Percentiles rank a stretch among this genome's conserved stretches.
Evolutionary conservation across 2,113 vertebrate species (phyloP).

Genomic region (Petromus typicus): DNA sequence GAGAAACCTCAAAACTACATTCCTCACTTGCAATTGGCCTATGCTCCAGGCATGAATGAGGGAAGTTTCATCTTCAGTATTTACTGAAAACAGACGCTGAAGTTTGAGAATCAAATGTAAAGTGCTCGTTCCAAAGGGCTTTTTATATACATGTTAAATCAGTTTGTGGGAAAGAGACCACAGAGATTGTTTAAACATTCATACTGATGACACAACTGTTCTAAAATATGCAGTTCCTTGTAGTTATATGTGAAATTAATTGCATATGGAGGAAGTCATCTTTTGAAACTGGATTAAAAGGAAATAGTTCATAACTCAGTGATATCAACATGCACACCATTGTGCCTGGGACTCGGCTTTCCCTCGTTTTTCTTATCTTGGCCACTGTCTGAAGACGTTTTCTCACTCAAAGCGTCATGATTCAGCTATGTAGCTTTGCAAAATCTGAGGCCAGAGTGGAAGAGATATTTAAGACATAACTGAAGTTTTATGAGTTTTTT

Average conservation of each 20-base stretch:
- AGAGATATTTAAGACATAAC: neutral
- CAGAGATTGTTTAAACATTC: constrained; percentile 81
- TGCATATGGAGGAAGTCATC: constrained; percentile 80
- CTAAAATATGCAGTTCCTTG: constrained; percentile 78
- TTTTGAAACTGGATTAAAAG: constrained; percentile 79
- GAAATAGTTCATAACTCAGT: constrained; percentile 78
- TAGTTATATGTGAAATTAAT: constrained; percentile 79
- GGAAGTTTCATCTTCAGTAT: constrained; percentile 80
- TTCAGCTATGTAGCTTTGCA: constrained; percentile 51
- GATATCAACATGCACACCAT: constrained; percentile 68
- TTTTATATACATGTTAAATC: constrained; percentile 83
- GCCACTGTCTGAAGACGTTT: constrained; percentile 65
- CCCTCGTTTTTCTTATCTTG: constrained; percentile 56
- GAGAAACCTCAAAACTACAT: constrained; percentile 56
- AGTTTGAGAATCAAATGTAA: constrained; percentile 78
- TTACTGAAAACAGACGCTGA: constrained; percentile 82
- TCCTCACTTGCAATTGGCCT: constrained; percentile 73
- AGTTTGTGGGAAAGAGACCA: constrained; percentile 82
- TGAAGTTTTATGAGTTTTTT: neutral
- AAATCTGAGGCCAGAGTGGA: neutral
- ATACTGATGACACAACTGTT: constrained; percentile 75
- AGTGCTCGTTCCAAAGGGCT: constrained; percentile 76
- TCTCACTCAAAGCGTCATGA: constrained; percentile 32
- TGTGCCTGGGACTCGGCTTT: constrained; percentile 13
- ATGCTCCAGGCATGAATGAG: constrained; percentile 76